Evolutionary conservation across 2,888 invertebrate species (phyloP), one percentile per base, ranked within the genome.

Genomic region (Drosophila sordidapex): DNA sequence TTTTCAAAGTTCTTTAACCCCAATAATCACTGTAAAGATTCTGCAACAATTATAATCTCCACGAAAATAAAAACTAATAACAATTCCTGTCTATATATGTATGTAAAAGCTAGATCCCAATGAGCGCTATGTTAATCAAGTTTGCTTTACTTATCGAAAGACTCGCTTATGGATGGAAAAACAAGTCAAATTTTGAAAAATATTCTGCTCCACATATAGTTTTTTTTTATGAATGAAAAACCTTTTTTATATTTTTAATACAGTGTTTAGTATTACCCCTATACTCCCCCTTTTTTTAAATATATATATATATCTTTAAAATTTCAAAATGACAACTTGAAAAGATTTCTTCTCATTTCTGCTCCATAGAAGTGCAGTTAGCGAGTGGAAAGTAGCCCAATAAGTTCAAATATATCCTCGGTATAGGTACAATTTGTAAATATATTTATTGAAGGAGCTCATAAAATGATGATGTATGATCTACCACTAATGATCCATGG

Each of bases 401-500:
- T 38, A 31, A 36, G 31, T 48, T 15, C 18, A 59, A 56, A 38
- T 43, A 11, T 13, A n/a, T 49, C 13, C 18, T 15, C 11, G 25
- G n/a, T 36, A 35, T 53, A 51, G 49, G 38, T 68, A 57, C 58
- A 70, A 46, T 59, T 54, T 62, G 57, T 62, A 53, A 57, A 68
- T 61, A 69, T 75, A 69, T 83, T 88, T 83, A 82, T 88, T 85
- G 68, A 29, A 70, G 36, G 15, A 38, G 25, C 43, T 66, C 57
- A 65, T 48, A 49, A 53, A 61, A 60, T 70, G 43, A 62, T 74
- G 68, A 79, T 83, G 74, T 71, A 46, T 54, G 58, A 67, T 65
- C 40, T 63, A 38, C 15, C 31, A 43, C 79, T 87, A 91, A 69
- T 90, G 87, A 59, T 93, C 93, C 93, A 93, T 93, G 13, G 93